Conservation (phyloP, 2,888 invertebrate species). For the Lasius fuliginosus region DNA sequence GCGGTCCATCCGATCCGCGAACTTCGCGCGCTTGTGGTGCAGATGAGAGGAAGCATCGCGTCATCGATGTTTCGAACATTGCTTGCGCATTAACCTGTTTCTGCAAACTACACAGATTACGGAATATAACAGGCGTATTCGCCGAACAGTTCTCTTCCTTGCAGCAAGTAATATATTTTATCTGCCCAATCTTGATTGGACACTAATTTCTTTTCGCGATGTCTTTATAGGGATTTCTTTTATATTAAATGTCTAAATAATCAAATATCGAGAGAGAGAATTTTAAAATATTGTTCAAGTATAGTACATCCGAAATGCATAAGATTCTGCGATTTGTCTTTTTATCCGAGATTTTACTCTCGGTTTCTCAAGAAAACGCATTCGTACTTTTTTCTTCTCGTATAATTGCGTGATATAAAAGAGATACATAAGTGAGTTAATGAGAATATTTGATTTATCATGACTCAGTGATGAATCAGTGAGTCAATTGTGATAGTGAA, state of each 20-base stretch:
- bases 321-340: not conserved
- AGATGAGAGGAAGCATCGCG: not conserved
- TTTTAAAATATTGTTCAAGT: not conserved
- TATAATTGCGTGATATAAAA: not conserved
- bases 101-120: not conserved
- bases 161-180: too few species aligned
- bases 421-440: not conserved
- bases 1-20: slow-evolving; percentile 29
- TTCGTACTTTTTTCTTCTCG: not conserved
- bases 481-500: not conserved
- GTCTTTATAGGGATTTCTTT: not conserved
- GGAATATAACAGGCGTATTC: not conserved
- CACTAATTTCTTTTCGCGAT: not conserved
- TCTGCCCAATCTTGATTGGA: not conserved
- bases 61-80: slow-evolving; percentile 4
- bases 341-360: not conserved
- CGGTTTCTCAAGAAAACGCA: not conserved
- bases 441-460: not conserved
- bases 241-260: not conserved
- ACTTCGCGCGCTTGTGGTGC: slow-evolving; percentile 24
- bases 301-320: not conserved
- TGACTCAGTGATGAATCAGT: not conserved
- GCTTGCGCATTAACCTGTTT: slow-evolving; percentile 6
- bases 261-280: not conserved
- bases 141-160: not conserved